These are phyloP conservation scores for Ascaphus truei DNA, from an alignment of 2,113 vertebrate genomes.

Conservation along the genomic window DNA sequence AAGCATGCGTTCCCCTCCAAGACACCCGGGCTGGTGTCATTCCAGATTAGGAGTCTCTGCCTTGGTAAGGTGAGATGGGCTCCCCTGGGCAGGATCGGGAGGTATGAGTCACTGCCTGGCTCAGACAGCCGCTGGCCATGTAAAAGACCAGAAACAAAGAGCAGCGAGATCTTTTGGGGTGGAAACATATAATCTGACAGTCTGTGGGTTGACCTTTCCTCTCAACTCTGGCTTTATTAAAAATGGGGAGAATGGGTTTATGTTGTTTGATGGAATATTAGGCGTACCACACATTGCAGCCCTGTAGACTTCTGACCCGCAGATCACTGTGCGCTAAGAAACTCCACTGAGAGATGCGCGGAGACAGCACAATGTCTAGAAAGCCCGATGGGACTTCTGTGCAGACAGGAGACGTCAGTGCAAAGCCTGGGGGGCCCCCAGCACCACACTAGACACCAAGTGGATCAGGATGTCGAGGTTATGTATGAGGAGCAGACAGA, in stretches of 20 bases:
- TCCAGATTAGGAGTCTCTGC: background rate
- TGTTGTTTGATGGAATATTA: too few species aligned
- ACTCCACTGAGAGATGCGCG: too few species aligned
- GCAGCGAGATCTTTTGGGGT: background rate
- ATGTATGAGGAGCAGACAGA: too few species aligned
- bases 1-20: background rate
- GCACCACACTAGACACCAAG: background rate
- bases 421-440: background rate
- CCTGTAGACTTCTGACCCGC: too few species aligned
- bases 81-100: background rate
- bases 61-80: background rate
- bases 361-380: background rate
- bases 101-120: background rate
- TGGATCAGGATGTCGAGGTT: background rate
- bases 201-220: too few species aligned
- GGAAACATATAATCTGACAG: background rate
- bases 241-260: too few species aligned
- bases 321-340: too few species aligned
- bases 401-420: background rate
- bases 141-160: background rate
- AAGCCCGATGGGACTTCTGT: too few species aligned
- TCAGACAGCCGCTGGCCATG: background rate
- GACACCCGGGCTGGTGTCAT: background rate
- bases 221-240: too few species aligned
- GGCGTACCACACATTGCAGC: too few species aligned